Percentiles rank a stretch among this genome's conserved stretches.
Conservation (phyloP, 2,113 vertebrate genomes). For the Donacobius atricapilla region DNA sequence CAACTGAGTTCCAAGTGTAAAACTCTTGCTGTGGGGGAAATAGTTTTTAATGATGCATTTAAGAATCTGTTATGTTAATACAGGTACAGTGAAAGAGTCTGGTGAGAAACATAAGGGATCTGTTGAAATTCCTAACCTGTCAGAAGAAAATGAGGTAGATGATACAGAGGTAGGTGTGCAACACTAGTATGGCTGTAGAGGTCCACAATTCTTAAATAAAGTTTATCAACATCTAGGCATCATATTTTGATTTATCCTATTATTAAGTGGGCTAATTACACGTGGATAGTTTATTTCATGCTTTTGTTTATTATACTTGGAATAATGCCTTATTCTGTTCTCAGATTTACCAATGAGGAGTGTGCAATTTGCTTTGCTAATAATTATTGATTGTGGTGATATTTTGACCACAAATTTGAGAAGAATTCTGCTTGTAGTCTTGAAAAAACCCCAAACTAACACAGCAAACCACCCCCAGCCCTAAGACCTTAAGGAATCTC, state of each 20-base stretch:
- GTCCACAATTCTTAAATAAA: slow-evolving; percentile 17
- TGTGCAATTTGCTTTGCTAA: background rate
- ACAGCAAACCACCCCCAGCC: accelerated
- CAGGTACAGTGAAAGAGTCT: slow-evolving; percentile 73
- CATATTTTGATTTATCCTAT: background rate
- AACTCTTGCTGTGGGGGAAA: slow-evolving; percentile 30
- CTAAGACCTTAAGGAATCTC: background rate
- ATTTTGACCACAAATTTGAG: background rate
- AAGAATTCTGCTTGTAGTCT: background rate
- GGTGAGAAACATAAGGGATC: slow-evolving; percentile 72
- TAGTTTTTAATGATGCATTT: slow-evolving; percentile 32
- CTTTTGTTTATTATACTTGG: background rate
- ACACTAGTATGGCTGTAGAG: background rate
- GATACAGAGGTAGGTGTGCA: slow-evolving; percentile 69
- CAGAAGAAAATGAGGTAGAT: slow-evolving; percentile 77
- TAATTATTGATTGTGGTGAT: background rate
- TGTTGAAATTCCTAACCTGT: slow-evolving; percentile 75
- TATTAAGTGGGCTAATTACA: background rate
- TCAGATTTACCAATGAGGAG: background rate
- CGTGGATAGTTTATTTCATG: background rate
- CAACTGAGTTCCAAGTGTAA: background rate
- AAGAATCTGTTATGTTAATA: slow-evolving; percentile 63
- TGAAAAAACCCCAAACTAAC: background rate
- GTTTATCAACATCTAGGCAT: background rate
- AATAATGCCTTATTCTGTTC: background rate